These are phyloP conservation scores for Arrhamphus sclerolepis DNA, from an alignment of 2,797 vertebrate species.

Conservation along the genomic window DNA sequence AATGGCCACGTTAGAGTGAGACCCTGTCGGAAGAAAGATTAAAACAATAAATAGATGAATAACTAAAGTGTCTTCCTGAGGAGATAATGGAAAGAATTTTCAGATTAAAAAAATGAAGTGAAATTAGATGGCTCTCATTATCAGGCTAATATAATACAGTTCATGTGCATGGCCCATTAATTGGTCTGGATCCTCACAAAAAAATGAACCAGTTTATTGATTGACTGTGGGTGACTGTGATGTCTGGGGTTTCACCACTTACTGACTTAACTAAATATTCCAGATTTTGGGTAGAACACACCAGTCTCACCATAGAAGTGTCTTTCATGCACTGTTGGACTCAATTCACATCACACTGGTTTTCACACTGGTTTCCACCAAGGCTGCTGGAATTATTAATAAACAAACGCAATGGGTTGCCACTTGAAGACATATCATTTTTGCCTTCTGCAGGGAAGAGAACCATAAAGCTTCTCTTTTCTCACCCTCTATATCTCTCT, in stretches of 20 bases:
- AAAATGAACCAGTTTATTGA: slow-evolving; percentile 25
- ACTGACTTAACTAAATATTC: slow-evolving; percentile 36
- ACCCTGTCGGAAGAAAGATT: not conserved
- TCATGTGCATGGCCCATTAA: slow-evolving; percentile 17
- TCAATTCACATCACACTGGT: slow-evolving; percentile 42
- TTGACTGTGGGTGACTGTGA: slow-evolving; percentile 40
- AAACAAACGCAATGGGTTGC: slow-evolving; percentile 68
- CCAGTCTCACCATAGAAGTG: slow-evolving; percentile 35
- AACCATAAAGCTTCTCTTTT: slow-evolving; percentile 68
- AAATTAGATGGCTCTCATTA: slow-evolving; percentile 10
- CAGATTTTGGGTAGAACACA: slow-evolving; percentile 35
- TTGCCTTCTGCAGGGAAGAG: slow-evolving; percentile 52
- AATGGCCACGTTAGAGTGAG: not conserved
- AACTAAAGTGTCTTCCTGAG: not conserved
- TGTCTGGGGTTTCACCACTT: slow-evolving; percentile 35
- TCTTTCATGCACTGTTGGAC: slow-evolving; percentile 49
- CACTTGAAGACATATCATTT: slow-evolving; percentile 48
- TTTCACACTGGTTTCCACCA: slow-evolving; percentile 45
- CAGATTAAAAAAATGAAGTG: slow-evolving; percentile 12
- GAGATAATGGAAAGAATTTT: slow-evolving; percentile 6
- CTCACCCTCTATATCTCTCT: no score
- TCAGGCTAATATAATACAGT: slow-evolving; percentile 10
- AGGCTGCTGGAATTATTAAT: slow-evolving; percentile 72
- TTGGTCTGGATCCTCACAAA: not conserved
- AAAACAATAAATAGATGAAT: slow-evolving; percentile 7